Conservation (phyloP, 2,797 vertebrate genomes). For the Anas bernieri region DNA sequence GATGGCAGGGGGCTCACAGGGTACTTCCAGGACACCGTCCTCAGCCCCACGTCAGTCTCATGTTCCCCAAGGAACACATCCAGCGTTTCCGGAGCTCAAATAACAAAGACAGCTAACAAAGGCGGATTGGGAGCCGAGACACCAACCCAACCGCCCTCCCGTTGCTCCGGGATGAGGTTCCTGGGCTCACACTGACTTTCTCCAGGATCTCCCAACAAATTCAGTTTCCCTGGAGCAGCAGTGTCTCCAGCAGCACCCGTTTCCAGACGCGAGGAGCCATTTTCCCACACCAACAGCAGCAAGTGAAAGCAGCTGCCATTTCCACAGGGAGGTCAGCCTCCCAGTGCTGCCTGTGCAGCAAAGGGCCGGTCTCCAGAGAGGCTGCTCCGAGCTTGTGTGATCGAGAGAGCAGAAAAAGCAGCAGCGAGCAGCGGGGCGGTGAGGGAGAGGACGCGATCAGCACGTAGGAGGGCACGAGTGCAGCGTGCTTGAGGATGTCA, state of each 20-base stretch:
- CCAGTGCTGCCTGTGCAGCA: rapidly evolving
- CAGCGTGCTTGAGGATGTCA: rapidly evolving
- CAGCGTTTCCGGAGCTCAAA: neutral
- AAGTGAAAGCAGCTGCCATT: neutral
- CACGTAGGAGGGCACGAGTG: rapidly evolving
- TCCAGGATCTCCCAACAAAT: neutral
- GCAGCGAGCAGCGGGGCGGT: rapidly evolving
- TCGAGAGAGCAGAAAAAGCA: neutral
- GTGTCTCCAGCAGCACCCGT: neutral
- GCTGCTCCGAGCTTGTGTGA: rapidly evolving
- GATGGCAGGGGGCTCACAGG: neutral
- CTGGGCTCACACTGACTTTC: neutral
- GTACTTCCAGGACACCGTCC: neutral
- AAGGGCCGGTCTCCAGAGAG: neutral
- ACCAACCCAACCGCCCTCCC: neutral
- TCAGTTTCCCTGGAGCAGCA: neutral
- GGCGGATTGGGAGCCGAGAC: neutral
- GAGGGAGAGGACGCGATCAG: neutral
- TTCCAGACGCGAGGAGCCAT: neutral
- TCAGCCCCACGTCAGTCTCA: neutral
- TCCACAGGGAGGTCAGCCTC: rapidly evolving
- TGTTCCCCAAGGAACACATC: rapidly evolving
- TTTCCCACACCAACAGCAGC: neutral
- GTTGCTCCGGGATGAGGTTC: neutral
- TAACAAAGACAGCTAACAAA: neutral